Conservation (phyloP, 2,797 vertebrate species). For the Enteromius thamalakanensis region DNA sequence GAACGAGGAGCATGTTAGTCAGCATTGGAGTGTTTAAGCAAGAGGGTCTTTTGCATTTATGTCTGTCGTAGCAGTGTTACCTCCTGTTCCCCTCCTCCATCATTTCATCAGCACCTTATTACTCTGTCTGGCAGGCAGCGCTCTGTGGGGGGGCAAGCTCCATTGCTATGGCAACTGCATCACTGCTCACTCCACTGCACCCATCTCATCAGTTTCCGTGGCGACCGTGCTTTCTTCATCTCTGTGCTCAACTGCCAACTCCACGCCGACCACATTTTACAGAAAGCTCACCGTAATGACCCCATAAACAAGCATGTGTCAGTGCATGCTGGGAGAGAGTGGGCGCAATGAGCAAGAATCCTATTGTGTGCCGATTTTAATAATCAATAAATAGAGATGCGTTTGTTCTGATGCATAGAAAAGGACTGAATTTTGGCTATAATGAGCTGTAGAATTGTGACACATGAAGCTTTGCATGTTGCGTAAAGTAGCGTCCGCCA, state of each 20-base stretch:
- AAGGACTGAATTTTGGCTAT: not conserved
- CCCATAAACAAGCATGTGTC: slow-evolving; percentile 18
- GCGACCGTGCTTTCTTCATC: slow-evolving; percentile 54
- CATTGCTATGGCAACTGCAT: slow-evolving; percentile 65
- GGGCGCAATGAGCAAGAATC: not conserved
- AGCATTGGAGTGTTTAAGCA: not conserved
- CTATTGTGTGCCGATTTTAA: slow-evolving; percentile 3
- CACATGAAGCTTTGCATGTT: not conserved
- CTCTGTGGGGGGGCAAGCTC: slow-evolving; percentile 28
- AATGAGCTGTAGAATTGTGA: slow-evolving; percentile 9
- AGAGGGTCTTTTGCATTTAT: slow-evolving; percentile 26
- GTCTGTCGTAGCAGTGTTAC: slow-evolving; percentile 29
- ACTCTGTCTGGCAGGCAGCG: slow-evolving; percentile 58
- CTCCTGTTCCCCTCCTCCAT: slow-evolving; percentile 48
- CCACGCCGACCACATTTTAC: slow-evolving; percentile 41
- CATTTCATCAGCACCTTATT: slow-evolving; percentile 60
- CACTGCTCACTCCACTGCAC: slow-evolving; percentile 55
- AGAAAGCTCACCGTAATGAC: slow-evolving; percentile 43
- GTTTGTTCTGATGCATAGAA: not conserved
- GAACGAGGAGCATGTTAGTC: slow-evolving; percentile 2
- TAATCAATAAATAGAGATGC: not conserved
- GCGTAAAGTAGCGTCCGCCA: slow-evolving; percentile 31
- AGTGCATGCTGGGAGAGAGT: slow-evolving; percentile 24
- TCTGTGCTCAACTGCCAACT: slow-evolving; percentile 32
- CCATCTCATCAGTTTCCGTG: slow-evolving; percentile 60